Percentiles rank a stretch among this genome's conserved stretches.
Conservation (phyloP, 2,888 invertebrate genomes). For the Erannis defoliaria region DNA sequence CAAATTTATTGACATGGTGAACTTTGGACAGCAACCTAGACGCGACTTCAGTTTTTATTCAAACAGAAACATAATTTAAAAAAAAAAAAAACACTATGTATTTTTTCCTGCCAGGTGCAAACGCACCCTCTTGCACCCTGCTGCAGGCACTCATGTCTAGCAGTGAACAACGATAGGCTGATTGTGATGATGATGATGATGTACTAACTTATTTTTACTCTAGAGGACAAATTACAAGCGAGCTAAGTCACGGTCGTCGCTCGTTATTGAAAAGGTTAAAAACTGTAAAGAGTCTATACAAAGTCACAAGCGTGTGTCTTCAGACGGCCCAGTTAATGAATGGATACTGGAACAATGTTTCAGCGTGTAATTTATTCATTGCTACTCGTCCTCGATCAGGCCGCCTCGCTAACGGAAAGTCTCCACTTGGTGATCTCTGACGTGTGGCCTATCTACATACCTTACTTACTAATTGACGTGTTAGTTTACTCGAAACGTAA, state of each 20-base stretch:
- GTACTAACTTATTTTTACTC: constrained; percentile 17
- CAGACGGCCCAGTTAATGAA: constrained; percentile 75
- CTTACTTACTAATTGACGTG: constrained; percentile 40
- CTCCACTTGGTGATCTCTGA: constrained; percentile 74
- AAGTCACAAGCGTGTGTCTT: constrained; percentile 63
- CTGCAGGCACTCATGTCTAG: no score
- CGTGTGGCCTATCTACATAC: constrained; percentile 44
- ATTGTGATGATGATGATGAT: no score
- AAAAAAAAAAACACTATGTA: no score
- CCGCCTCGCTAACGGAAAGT: constrained; percentile 75
- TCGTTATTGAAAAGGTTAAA: constrained; percentile 47
- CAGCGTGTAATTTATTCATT: constrained; percentile 87
- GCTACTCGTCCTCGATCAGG: constrained; percentile 83
- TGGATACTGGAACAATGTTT: constrained; percentile 83
- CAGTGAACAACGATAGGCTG: no score
- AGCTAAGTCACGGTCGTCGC: constrained; percentile 68
- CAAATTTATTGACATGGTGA: no score
- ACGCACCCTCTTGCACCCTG: no score
- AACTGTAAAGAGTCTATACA: constrained; percentile 48
- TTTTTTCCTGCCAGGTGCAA: no score
- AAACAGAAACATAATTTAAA: no score
- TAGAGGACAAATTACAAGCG: constrained; percentile 53
- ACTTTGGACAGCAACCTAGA: no score
- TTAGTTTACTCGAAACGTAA: constrained; percentile 44
- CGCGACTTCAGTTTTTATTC: no score